Evolutionary conservation across 2,797 vertebrate genomes (phyloP), one percentile per base, ranked within the genome.

Genomic region (Microhierax caerulescens): DNA sequence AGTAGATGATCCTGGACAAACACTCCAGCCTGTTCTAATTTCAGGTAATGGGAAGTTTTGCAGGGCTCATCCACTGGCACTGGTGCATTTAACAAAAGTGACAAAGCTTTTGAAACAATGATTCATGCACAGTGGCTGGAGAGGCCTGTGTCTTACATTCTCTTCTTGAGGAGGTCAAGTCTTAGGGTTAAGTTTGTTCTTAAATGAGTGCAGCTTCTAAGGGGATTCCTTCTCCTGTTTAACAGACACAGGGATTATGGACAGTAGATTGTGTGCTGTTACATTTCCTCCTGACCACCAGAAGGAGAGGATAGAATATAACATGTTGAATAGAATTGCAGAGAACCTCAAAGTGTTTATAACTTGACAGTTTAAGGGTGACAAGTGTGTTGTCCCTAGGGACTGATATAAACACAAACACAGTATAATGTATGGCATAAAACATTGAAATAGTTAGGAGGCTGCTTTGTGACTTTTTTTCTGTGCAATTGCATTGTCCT

Each of bases 211-310:
- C 27, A 53, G 22, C 37, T 85, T 75, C 30, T 63, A 56, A 61
- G n/a, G 36, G 37, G 8, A 68, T 34, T 79, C n/a, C 43, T 79
- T 72, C 32, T 64, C 50, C 45, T 50, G 22, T 61, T 41, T 41
- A 20, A 63, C 48, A 41, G 5, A 16, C 25, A 24, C 13, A 56
- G 32, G 32, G 15, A 11, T 54, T 47, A 39, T 27, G 18, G 48
- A 75, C 32, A 37, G 50, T 30, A 5, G 41, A 17, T 13, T 37
- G 25, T 2, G 1, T 91, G 32, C 61, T 74, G 32, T 36, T n/a
- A 11, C 2, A 0, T 28, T 78, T 28, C 34, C 23, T 24, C 68
- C 11, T 0, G 3, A 4, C 56, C 15, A 30, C 34, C 30, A 20
- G 41, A 69, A 75, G 36, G 36, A 83, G 37, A 28, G 17, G 25